These are phyloP conservation scores for Mythimna albipuncta DNA, from an alignment of 2,888 invertebrate species.

Conservation along the genomic window DNA sequence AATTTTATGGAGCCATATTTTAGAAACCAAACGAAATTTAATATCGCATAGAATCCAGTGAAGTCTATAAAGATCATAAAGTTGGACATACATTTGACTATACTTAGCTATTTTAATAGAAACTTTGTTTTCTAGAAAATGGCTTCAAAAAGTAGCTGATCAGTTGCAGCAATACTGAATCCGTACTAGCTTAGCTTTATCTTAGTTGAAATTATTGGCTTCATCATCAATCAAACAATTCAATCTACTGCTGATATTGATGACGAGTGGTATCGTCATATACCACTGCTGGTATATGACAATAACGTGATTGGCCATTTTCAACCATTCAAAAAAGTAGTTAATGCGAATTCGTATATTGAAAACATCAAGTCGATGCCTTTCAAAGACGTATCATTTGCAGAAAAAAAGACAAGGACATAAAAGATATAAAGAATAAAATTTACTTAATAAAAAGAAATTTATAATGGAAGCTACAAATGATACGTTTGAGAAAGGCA, in stretches of 20 bases:
- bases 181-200: constrained; percentile 10
- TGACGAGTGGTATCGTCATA: not conserved
- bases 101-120: not conserved
- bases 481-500: constrained; percentile 69
- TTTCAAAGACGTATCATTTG: constrained; percentile 44
- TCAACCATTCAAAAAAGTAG: constrained; percentile 23
- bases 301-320: not conserved
- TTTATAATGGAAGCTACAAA: not conserved
- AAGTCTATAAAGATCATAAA: not conserved
- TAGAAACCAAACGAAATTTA: not conserved
- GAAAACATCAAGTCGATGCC: constrained; percentile 61
- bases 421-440: not conserved
- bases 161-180: constrained; percentile 43
- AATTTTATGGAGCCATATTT: constrained; percentile 21
- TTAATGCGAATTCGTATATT: constrained; percentile 46
- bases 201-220: not conserved
- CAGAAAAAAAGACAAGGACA: not conserved
- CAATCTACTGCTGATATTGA: not conserved
- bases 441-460: not conserved
- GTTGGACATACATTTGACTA: not conserved
- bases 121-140: constrained; percentile 6
- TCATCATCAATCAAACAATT: not conserved
- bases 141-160: constrained; percentile 13
- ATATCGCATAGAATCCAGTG: not conserved
- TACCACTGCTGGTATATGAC: too few relatives aligned